Conservation (phyloP, 2,113 vertebrate genomes). For the Mellivora capensis region DNA sequence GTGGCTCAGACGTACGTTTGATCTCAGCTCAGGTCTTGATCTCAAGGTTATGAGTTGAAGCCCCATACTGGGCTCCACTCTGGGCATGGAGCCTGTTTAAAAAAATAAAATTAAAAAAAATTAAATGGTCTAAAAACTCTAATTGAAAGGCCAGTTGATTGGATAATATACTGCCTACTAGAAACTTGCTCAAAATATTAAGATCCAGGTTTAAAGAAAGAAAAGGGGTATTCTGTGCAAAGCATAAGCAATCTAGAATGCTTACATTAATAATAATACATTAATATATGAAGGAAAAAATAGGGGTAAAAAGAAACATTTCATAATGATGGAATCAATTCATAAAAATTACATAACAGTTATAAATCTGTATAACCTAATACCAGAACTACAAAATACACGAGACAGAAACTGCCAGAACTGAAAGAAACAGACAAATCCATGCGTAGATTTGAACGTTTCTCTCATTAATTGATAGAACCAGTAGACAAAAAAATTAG, state of each 20-base stretch:
- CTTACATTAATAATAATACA: not conserved
- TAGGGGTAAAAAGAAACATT: not conserved
- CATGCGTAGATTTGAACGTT: not conserved
- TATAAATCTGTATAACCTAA: not conserved
- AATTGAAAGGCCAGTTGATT: not conserved
- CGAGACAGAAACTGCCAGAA: not conserved
- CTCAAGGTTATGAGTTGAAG: not conserved
- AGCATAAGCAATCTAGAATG: not conserved
- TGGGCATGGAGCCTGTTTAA: no score
- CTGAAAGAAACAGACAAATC: not conserved
- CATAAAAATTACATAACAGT: not conserved
- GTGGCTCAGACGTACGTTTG: not conserved
- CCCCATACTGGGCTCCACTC: not conserved
- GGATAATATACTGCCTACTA: not conserved
- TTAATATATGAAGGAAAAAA: not conserved
- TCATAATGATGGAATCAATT: not conserved
- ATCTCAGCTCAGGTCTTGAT: not conserved
- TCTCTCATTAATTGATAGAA: not conserved
- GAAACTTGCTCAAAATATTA: not conserved
- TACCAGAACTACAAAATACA: not conserved
- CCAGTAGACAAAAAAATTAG: not conserved
- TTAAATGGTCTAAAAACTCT: not conserved
- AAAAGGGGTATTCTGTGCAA: not conserved
- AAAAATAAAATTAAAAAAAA: not conserved
- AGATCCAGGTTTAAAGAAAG: not conserved